Conservation (phyloP, 37 sponge, comb jelly and placozoan genomes). For the Oscarella lobularis region DNA sequence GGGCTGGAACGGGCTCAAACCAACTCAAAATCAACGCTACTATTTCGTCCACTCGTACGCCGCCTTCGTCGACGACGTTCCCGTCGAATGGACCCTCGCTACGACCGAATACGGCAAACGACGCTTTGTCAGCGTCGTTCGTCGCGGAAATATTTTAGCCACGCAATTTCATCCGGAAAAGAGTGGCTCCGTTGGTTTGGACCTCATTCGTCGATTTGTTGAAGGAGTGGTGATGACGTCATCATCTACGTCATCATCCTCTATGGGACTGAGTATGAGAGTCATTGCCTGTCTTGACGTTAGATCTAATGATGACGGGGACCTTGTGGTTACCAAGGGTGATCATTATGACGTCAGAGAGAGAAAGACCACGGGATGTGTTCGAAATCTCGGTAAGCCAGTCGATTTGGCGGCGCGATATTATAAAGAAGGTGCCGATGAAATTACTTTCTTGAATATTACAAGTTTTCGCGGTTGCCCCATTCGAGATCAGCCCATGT, state of each 20-base stretch:
- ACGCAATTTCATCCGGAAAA: constrained; percentile 8
- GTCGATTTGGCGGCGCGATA: constrained; percentile 8
- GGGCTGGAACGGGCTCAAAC: constrained; percentile 1
- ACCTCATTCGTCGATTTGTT: constrained; percentile 1
- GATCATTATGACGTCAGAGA: constrained; percentile 6
- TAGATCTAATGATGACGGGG: background rate
- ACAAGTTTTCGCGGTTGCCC: background rate
- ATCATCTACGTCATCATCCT: too few relatives aligned
- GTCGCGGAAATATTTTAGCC: background rate
- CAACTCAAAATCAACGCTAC: background rate
- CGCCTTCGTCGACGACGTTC: background rate
- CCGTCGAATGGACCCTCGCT: background rate
- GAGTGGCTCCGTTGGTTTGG: background rate
- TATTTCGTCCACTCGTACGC: constrained; percentile 2
- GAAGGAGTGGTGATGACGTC: background rate
- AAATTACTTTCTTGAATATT: constrained; percentile 7
- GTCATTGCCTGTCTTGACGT: constrained; percentile 12
- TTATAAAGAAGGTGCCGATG: constrained; percentile 10
- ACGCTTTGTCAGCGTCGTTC: constrained; percentile 6
- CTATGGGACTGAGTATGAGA: background rate
- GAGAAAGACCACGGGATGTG: background rate
- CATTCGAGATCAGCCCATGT: background rate
- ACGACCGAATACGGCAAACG: background rate
- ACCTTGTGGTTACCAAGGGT: constrained; percentile 10
- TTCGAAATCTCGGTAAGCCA: constrained; percentile 10